Base-by-base conservation (phyloP, 1,140 invertebrate genomes). In the Anagrus nilaparvatae region DNA sequence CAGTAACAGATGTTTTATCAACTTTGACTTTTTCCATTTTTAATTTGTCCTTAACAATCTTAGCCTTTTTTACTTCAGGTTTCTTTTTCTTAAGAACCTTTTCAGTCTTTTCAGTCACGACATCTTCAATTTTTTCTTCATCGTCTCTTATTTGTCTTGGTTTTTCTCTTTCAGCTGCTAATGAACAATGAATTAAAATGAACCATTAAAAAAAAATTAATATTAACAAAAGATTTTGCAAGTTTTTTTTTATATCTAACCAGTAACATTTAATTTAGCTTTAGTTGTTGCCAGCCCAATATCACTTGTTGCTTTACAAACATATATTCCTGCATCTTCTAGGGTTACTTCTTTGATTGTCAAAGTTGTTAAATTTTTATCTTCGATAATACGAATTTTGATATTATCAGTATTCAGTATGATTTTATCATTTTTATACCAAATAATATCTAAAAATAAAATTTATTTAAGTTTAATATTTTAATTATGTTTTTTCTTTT, bases 361-460 rank as follows among this genome's bases (percentile, higher is more conserved):
- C 41, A 87, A 76, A 13, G 71, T 72, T 3, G 87, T 82, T 55
- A 75, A 81, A 38, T 81, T 78, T 41, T 88, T 78, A 60, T 82
- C 72, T 10, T 72, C 65, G 32, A 56, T 16, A 53, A 86, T 79
- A 52, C 74, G 73, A 49, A 91, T 73, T 59, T 79, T 74, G 10
- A 79, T 61, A 58, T 81, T 78, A 43, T 81, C 77, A 18, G 79
- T 78, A 44, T 76, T 81, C 55, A 76, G 74, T 43, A 93, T 70
- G 44, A 86, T 67, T 63, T 84, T 82, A 53, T 86, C 84, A 59
- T 92, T 80, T 60, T 83, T 83, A 63, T 86, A 92, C 91, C 91
- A 97, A 51, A 84, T 78, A 47, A 94, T 78, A 71, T 87, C 84
- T 82, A 63, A 13, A 52, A 52, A 25, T 40, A 41, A 5, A 40